Evolutionary conservation across 2,113 vertebrate genomes (phyloP).

Genomic region (Microtus pennsylvanicus): DNA sequence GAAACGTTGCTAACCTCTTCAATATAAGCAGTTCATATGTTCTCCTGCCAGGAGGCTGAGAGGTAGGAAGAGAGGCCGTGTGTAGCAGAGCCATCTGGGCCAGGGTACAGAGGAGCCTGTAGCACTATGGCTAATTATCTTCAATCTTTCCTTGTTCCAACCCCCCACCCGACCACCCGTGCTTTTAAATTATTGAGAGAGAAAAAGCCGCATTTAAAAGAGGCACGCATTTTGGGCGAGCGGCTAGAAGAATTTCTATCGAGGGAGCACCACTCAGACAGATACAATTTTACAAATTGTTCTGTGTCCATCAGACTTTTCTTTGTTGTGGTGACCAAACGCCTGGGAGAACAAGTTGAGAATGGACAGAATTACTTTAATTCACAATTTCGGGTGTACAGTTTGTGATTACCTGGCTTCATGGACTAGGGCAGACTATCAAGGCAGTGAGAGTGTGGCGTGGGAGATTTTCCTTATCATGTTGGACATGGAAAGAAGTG

Average conservation of each 20-base stretch:
- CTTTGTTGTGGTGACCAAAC: not conserved
- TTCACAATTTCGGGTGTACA: not conserved
- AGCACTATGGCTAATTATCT: not conserved
- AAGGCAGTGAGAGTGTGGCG: not conserved
- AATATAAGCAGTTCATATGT: not conserved
- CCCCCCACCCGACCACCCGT: not conserved
- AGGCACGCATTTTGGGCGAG: not conserved
- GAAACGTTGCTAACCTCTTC: not conserved
- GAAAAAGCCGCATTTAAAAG: not conserved
- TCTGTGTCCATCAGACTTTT: not conserved
- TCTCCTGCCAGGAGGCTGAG: not conserved
- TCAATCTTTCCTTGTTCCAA: not conserved
- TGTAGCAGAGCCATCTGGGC: not conserved
- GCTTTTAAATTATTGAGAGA: not conserved
- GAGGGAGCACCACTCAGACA: not conserved
- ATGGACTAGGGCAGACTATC: not conserved
- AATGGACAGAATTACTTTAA: not conserved
- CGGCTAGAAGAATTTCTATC: not conserved
- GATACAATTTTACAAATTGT: not conserved
- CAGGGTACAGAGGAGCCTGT: too few species aligned
- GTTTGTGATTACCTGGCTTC: not conserved
- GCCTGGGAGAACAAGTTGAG: not conserved
- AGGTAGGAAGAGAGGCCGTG: not conserved
- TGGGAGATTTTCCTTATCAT: not conserved
- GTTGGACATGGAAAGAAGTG: not conserved